phyloP scores from a whole-genome alignment of 2,113 vertebrate genomes.

The Ctenodactylus gundi region DNA sequence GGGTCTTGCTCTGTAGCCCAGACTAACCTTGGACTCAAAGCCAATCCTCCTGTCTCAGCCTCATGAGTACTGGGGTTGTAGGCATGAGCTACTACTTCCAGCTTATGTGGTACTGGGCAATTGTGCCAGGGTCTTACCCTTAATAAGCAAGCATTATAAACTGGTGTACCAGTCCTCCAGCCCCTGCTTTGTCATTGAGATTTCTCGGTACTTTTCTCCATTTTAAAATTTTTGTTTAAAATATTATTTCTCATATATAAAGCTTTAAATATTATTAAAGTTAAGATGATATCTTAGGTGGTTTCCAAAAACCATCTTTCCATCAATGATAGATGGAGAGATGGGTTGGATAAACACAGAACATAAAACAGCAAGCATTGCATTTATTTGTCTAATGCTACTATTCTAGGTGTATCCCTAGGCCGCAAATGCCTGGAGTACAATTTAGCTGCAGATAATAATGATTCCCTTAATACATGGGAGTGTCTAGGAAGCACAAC shows the following conservation, averaged over 20 bases:
- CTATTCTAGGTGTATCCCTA: not conserved
- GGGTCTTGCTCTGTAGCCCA: no score
- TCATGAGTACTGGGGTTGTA: no score
- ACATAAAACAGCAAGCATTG: conserved; percentile 12
- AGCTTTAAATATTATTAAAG: not conserved
- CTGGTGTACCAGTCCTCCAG: no score
- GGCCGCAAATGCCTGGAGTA: not conserved
- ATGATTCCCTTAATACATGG: not conserved
- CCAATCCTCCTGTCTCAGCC: no score
- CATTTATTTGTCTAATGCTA: conserved; percentile 27
- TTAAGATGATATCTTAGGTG: conserved; percentile 37
- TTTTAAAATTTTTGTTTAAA: conserved; percentile 13
- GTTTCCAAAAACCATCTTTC: conserved; percentile 1
- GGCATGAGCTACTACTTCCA: no score
- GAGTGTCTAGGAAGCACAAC: not conserved
- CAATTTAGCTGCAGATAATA: conserved; percentile 24
- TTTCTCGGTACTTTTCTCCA: not conserved
- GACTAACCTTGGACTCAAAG: no score
- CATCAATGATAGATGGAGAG: not conserved
- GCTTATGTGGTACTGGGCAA: no score
- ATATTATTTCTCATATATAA: not conserved
- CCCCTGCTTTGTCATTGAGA: not conserved
- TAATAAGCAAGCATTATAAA: no score
- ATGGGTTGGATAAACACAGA: conserved; percentile 9
- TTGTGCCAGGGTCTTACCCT: no score